Evolutionary conservation across 2,113 vertebrate genomes (phyloP), one percentile per base, ranked within the genome.

Genomic region (Gopherus evgoodei): DNA sequence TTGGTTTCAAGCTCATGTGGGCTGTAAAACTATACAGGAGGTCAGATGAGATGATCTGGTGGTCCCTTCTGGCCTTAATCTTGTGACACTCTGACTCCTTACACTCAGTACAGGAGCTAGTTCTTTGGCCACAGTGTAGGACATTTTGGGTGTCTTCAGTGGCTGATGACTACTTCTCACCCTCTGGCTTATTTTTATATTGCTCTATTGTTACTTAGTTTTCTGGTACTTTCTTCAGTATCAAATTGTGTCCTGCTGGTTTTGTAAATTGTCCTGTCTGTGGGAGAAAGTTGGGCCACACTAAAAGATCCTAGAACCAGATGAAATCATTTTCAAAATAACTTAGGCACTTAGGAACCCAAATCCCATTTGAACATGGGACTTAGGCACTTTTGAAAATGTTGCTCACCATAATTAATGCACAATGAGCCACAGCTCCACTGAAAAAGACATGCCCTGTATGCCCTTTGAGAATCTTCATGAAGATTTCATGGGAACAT

Each of bases 371-470:
- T 72, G 42, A 44, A 47, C 11, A 19, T 49, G 25, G 78, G 78
- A 29, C 5, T 31, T 80, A 8, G 24, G 16, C 8, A 24, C 42
- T 50, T 79, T 38, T 19, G 65, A 38, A 50, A 50, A 17, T 10
- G 12, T 80, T 2, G 31, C 25, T 44, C 49, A 49, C 44, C 78
- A 50, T 29, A 31, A 80, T 19, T 25, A 49, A 80, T 29, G 44
- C 44, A 31, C 24, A 22, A 4, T 5, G 65, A 19, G 17, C 17
- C 8, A 54, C 19, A 5, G 42, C 3, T 59, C 44, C 80, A 19
- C 21, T 0, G 0, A 57, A 53, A 57, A 16, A 54, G 76, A 50
- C 0, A 7, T 2, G 27, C 89, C 4, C 44, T 24, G 88, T 92
- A 14, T 5, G 65, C 80, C 54, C 69, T 86, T 29, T 42, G 84